Evolutionary conservation across 2,888 invertebrate species (phyloP).

Genomic region (Serrognathus titanus): DNA sequence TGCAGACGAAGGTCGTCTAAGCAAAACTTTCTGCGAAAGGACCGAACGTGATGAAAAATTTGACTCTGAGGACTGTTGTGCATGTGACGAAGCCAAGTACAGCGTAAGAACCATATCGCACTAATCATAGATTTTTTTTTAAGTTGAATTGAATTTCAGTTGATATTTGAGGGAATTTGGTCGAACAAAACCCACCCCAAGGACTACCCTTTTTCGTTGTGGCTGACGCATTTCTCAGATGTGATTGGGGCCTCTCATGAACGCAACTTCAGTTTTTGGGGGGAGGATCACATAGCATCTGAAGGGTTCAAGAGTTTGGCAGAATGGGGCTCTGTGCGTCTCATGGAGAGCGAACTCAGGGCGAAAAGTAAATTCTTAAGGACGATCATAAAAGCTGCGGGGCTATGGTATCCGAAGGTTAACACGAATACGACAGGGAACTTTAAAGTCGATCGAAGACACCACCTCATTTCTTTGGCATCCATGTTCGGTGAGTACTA

Average conservation of each 20-base stretch:
- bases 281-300: slow-evolving; percentile 79
- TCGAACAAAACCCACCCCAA: slow-evolving; percentile 93
- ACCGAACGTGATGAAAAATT: slow-evolving; percentile 59
- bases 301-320: slow-evolving; percentile 83
- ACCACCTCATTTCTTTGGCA: slow-evolving; percentile 82
- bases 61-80: slow-evolving; percentile 71
- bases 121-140: not conserved
- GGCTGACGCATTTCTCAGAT: slow-evolving; percentile 95
- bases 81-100: slow-evolving; percentile 96
- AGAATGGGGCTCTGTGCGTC: slow-evolving; percentile 86
- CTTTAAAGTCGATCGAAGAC: slow-evolving; percentile 79
- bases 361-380: slow-evolving; percentile 72
- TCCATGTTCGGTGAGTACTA: slow-evolving; percentile 72
- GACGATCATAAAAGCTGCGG: slow-evolving; percentile 85
- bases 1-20: slow-evolving; percentile 82
- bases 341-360: slow-evolving; percentile 85
- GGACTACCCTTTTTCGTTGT: slow-evolving; percentile 86
- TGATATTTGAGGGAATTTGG: slow-evolving; percentile 92
- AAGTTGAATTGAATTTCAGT: slow-evolving; percentile 46
- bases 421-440: slow-evolving; percentile 77
- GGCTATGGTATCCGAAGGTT: slow-evolving; percentile 86
- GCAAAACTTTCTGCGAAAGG: slow-evolving; percentile 77
- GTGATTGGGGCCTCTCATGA: slow-evolving; percentile 93
- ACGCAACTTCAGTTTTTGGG: slow-evolving; percentile 87
- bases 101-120: slow-evolving; percentile 54